Base-by-base conservation (phyloP, 2,113 vertebrate species). In the Tetrao urogallus region DNA sequence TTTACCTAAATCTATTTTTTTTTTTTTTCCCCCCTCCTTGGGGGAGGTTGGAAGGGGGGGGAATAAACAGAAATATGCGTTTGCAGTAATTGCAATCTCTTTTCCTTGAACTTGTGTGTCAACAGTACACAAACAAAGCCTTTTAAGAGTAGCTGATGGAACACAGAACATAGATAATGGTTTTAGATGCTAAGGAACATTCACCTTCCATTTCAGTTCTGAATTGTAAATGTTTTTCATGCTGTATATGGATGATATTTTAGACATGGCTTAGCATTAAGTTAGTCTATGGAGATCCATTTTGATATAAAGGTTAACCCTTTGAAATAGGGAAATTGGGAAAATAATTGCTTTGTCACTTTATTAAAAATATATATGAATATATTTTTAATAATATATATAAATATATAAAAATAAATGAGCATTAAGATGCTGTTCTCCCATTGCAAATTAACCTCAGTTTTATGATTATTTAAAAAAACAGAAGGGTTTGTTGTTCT, bases 221-320 rank as follows among this genome's bases (percentile, higher is more conserved):
- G 19, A 60, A 21, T 8, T 4, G 0, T 28, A 47, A 56, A 89
- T 86, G 19, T 8, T 56, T 81, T 71, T 76, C 27, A 69, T 1
- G 2, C 0, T 4, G 27, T 19, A 27, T 65, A 47, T 5, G 75
- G 3, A 30, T 8, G 7, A 0, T 38, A 40, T 45, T 84, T 85
- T 48, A 85, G 28, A 66, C 6, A 11, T 19, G 11, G 25, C 16
- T 73, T 40, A n/a, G 75, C 27, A 48, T 0, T n/a, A 11, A 73
- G 10, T 61, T 66, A 76, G 43, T 47, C 22, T 54, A 8, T 19
- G 4, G 40, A 76, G 36, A 63, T 32, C 6, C 64, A 43, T 73
- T 87, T 73, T 72, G 20, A 40, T 48, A 40, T 27, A 36, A 13
- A 72, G 6, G 13, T 81, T 77, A 72, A 57, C 6, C 13, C 9